These are phyloP conservation scores for Coremacera marginata DNA, from an alignment of 2,888 invertebrate genomes.

Conservation along the genomic window DNA sequence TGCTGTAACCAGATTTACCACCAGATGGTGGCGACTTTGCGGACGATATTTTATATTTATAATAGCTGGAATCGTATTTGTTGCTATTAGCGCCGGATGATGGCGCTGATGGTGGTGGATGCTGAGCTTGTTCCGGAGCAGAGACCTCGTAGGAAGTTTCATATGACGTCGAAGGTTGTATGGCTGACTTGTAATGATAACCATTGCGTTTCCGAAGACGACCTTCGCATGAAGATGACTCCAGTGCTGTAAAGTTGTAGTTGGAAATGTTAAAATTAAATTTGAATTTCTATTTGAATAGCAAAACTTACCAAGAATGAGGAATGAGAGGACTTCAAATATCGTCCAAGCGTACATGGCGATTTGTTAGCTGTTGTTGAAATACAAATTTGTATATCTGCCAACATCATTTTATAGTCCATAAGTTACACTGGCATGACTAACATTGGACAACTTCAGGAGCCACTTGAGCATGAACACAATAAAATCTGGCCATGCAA, in stretches of 20 bases:
- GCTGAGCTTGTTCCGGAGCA: constrained; percentile 47
- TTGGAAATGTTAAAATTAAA: background rate
- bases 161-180: constrained; percentile 47
- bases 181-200: constrained; percentile 55
- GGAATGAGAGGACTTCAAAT: constrained; percentile 41
- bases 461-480: background rate
- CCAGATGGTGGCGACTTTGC: constrained; percentile 26
- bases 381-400: constrained; percentile 32
- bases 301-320: constrained; percentile 47
- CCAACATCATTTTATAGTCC: constrained; percentile 34
- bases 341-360: constrained; percentile 47
- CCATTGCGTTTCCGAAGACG: constrained; percentile 63
- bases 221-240: constrained; percentile 27
- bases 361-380: background rate
- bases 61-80: constrained; percentile 45
- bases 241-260: background rate
- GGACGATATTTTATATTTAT: constrained; percentile 45
- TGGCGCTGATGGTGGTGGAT: constrained; percentile 42
- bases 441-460: background rate
- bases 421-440: background rate
- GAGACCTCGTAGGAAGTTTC: constrained; percentile 40
- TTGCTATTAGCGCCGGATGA: constrained; percentile 35
- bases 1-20: constrained; percentile 60
- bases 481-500: background rate
- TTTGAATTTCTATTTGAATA: background rate